Conservation (phyloP, 2,113 vertebrate genomes). For the Oreocharis arfaki region DNA sequence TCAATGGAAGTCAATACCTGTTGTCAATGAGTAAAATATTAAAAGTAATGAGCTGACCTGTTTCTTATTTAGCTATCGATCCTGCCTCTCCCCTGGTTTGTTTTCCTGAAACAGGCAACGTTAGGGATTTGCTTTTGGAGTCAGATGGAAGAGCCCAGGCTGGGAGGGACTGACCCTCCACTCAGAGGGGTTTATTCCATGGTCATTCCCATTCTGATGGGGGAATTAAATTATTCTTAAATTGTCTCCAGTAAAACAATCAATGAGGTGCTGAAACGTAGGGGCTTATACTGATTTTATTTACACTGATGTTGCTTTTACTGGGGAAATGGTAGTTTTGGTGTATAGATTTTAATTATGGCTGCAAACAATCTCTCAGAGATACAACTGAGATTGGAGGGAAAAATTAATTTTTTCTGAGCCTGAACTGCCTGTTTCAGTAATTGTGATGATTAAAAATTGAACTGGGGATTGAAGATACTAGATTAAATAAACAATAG, state of each 20-base stretch:
- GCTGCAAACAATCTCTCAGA: neutral
- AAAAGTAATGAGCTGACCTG: neutral
- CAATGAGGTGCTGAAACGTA: neutral
- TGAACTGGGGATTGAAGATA: neutral
- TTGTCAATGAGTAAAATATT: constrained; percentile 20
- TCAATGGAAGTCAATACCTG: neutral
- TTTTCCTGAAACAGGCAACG: neutral
- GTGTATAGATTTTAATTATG: constrained; percentile 23
- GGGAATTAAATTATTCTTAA: neutral
- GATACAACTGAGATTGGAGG: neutral
- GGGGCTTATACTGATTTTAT: neutral
- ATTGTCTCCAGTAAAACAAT: neutral
- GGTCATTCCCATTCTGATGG: neutral
- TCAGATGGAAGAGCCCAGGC: neutral
- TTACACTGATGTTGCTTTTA: neutral
- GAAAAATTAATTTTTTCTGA: neutral
- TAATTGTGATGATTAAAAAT: neutral
- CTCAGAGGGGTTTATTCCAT: rapidly evolving
- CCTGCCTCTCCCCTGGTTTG: neutral
- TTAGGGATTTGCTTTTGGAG: neutral
- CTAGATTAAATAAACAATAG: neutral
- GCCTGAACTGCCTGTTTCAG: neutral
- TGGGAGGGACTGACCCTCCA: neutral
- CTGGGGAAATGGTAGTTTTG: neutral
- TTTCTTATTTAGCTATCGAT: neutral